Percentiles rank a stretch among this genome's conserved stretches.
phyloP scores from a whole-genome alignment of 2,113 vertebrate species.

The Cinclus mexicanus region DNA sequence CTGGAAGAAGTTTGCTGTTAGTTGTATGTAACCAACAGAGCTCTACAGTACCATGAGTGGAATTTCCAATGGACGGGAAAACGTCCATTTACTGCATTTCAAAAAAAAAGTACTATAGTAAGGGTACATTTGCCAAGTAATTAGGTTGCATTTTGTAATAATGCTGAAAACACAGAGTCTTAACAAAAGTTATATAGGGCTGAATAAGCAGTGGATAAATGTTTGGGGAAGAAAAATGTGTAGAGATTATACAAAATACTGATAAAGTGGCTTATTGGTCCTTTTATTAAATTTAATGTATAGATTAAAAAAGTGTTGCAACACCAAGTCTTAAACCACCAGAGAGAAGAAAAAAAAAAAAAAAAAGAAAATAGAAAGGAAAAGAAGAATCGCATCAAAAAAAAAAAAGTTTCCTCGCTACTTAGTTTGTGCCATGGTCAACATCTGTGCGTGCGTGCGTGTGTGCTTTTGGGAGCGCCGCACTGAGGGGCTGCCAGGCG shows the following conservation, averaged over 20 bases:
- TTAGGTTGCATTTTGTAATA: conserved; percentile 67
- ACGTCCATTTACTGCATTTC: conserved; percentile 48
- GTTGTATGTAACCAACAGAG: not conserved
- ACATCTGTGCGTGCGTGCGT: not conserved
- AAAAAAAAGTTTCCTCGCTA: not conserved
- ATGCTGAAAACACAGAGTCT: conserved; percentile 68
- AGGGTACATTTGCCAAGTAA: conserved; percentile 65
- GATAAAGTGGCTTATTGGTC: conserved; percentile 73
- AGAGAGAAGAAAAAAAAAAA: conserved; percentile 6
- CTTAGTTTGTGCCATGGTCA: conserved; percentile 7
- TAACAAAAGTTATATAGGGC: conserved; percentile 62
- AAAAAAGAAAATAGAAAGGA: not conserved
- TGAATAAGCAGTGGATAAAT: conserved; percentile 65
- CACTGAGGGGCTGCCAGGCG: not conserved
- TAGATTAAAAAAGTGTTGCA: conserved; percentile 73
- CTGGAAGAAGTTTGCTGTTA: conserved; percentile 57
- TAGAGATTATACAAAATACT: conserved; percentile 74
- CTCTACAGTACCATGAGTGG: conserved; percentile 40
- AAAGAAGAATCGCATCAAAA: conserved; percentile 7
- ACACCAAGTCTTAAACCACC: conserved; percentile 65
- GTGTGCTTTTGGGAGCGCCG: conserved; percentile 63
- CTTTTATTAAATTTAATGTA: conserved; percentile 67
- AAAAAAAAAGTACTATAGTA: conserved; percentile 58
- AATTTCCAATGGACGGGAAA: conserved; percentile 44
- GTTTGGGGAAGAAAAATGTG: conserved; percentile 32